Base-by-base conservation (phyloP, 2,113 vertebrate species). In the Phasianus colchicus region DNA sequence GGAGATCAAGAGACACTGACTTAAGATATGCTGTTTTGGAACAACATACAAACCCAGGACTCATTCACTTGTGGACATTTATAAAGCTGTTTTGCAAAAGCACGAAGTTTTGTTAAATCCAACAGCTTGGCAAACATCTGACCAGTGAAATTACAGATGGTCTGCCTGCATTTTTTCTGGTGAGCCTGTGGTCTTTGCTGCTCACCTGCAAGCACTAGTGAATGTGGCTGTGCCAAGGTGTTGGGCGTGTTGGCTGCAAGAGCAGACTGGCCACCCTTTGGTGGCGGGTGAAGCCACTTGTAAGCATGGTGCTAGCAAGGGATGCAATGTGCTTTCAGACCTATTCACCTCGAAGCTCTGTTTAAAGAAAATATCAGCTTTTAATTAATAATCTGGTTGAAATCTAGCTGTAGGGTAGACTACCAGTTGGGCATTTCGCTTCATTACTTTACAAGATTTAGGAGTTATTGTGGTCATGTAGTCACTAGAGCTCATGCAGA, bases 401-500 rank as follows among this genome's bases (percentile, higher is more conserved):
- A 67, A 61, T 72, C 25, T 38, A 52, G 5, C 30, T 17, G 6
- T 54, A 30, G 65, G 27, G 16, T 54, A 65, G 71, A 32, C 66
- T 77, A 77, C 34, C 30, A 42, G 27, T 45, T 78, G 55, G 38
- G 32, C 91, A 66, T n/a, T 32, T 38, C 38, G 14, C 15, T 9
- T 74, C 1, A 2, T 61, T 55, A 15, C 13, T 71, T 69, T 6
- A n/a, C 43, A 64, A 91, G n/a, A 69, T 69, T 66, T 50, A 45
- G 32, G 58, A 13, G 13, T 6, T 63, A 81, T 73, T 48, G 7
- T 24, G 13, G 43, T 78, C n/a, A 19, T 47, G 25, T 16, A 63
- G 50, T 5, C 7, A 3, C 55, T 40, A 57, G 12, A 36, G 30
- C 30, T 78, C 30, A 12, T 54, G 70, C 30, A 0, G 0, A 16